Evolutionary conservation across 2,888 invertebrate species (phyloP).

Genomic region (Stenolophus ochropezus): DNA sequence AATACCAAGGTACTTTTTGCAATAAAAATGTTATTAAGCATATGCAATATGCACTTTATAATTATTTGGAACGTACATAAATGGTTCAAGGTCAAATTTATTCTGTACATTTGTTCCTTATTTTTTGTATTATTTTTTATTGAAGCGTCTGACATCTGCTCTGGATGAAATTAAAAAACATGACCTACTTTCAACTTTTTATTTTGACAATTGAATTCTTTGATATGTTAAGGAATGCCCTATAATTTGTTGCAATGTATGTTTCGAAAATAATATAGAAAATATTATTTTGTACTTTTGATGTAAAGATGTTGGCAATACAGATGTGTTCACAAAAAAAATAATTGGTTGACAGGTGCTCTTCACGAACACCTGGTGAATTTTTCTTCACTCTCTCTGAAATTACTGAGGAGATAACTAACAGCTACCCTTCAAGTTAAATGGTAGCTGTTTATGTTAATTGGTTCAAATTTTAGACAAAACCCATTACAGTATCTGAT

Average conservation of each 20-base stretch:
- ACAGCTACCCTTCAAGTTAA: conserved; percentile 22
- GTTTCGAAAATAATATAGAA: conserved; percentile 5
- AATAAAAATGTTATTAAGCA: not conserved
- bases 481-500: conserved; percentile 33
- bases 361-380: conserved; percentile 1
- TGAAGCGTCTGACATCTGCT: conserved; percentile 27
- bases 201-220: conserved; percentile 7
- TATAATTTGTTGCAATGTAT: not conserved
- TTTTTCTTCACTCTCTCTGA: conserved; percentile 36
- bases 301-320: not conserved
- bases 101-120: conserved; percentile 23
- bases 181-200: conserved; percentile 8
- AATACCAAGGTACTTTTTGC: not conserved
- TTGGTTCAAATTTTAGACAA: conserved; percentile 28
- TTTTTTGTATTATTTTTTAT: conserved; percentile 36
- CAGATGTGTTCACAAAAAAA: conserved; percentile 27
- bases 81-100: conserved; percentile 36
- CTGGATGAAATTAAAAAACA: conserved; percentile 24
- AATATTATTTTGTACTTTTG: conserved; percentile 12
- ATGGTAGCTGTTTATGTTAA: conserved; percentile 23
- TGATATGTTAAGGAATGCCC: not conserved
- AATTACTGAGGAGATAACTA: conserved; percentile 6
- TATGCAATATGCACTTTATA: conserved; percentile 19
- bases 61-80: conserved; percentile 22
- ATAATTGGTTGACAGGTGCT: conserved; percentile 31